Conservation (phyloP, 1,140 invertebrate genomes). For the Leptinotarsa texana region DNA sequence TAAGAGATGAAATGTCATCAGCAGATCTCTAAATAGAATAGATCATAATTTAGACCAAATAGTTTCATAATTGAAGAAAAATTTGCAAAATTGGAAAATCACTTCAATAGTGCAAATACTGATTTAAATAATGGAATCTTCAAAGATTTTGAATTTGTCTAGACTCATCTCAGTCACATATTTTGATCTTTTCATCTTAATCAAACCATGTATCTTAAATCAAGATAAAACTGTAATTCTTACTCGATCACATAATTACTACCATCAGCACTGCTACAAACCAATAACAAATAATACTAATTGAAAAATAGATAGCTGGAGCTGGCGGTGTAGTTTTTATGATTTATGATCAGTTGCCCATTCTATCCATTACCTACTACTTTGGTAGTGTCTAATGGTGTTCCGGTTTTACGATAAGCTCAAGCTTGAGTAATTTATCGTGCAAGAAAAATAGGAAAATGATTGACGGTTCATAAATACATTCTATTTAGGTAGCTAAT, state of each 20-base stretch:
- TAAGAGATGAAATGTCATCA: too few species aligned
- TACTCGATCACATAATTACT: constrained; percentile 6
- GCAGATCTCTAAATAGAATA: too few species aligned
- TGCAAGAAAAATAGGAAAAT: neutral
- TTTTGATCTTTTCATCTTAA: neutral
- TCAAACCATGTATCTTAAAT: neutral
- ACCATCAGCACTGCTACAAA: neutral
- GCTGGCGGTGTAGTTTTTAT: neutral
- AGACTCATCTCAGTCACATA: neutral
- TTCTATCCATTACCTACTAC: neutral
- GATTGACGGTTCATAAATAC: constrained; percentile 5
- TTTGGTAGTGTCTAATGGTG: neutral
- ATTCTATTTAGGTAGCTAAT: neutral
- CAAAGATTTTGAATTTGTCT: neutral
- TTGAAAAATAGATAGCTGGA: neutral
- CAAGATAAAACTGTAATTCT: neutral
- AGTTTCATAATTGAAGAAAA: too few species aligned
- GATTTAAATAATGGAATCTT: too few species aligned
- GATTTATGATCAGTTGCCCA: neutral
- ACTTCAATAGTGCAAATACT: too few species aligned
- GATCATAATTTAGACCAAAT: too few species aligned
- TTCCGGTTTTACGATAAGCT: neutral
- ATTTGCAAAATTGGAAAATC: too few species aligned
- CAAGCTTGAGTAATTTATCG: neutral
- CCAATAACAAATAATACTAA: constrained; percentile 1